phyloP scores from a whole-genome alignment of 2,113 vertebrate species.

The Dascyllus trimaculatus region DNA sequence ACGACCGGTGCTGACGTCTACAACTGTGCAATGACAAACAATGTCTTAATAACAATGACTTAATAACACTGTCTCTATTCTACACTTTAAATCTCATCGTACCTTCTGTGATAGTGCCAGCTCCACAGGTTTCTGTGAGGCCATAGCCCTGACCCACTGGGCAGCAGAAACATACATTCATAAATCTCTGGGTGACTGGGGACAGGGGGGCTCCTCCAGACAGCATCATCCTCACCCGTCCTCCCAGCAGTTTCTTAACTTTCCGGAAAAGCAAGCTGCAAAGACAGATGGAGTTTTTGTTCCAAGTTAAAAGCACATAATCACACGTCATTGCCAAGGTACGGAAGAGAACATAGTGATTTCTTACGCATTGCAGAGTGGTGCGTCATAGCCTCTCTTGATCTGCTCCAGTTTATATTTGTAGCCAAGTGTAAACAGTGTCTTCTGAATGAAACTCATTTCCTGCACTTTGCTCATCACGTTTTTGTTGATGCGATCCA shows the following conservation, averaged over 20 bases:
- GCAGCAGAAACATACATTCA: constrained; percentile 98
- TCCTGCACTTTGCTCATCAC: constrained; percentile 98
- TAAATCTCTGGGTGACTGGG: constrained; percentile 93
- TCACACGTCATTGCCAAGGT: neutral
- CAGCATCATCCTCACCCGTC: constrained; percentile 93
- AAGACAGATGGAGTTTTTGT: constrained; percentile 7
- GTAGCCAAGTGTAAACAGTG: constrained; percentile 95
- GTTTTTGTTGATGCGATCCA: constrained; percentile 98
- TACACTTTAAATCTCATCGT: neutral
- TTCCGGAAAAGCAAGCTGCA: constrained; percentile 92
- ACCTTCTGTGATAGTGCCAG: constrained; percentile 97
- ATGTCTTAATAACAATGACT: neutral
- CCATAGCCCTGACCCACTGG: constrained; percentile 96
- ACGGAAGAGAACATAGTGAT: neutral
- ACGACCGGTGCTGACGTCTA: constrained; percentile 91
- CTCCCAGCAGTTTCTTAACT: constrained; percentile 93
- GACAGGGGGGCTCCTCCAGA: constrained; percentile 96
- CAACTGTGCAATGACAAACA: constrained; percentile 62
- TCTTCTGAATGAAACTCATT: constrained; percentile 94
- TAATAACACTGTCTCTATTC: neutral
- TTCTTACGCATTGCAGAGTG: constrained; percentile 94
- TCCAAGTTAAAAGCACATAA: neutral
- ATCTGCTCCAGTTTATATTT: constrained; percentile 97
- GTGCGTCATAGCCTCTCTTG: constrained; percentile 94
- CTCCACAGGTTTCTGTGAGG: constrained; percentile 96